Conservation (phyloP, 1,140 invertebrate genomes). For the Anagrus nilaparvatae region DNA sequence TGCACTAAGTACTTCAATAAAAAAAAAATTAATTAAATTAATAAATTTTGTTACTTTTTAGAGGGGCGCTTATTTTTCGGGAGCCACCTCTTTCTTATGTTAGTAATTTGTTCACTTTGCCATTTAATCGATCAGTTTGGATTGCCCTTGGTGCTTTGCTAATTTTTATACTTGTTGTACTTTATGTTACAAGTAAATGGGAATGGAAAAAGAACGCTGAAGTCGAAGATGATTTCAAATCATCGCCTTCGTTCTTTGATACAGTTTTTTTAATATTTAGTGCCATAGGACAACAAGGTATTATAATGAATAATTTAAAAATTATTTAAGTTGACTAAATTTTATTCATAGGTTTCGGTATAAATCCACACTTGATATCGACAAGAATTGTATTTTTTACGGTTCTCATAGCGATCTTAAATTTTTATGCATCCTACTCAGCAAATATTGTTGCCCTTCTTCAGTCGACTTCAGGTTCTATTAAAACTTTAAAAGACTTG, state of each 20-base stretch:
- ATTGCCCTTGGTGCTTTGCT: conserved; percentile 28
- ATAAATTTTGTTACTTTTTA: conserved; percentile 5
- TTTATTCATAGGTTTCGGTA: conserved; percentile 16
- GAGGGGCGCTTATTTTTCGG: conserved; percentile 53
- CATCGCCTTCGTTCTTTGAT: conserved; percentile 23
- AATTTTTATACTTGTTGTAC: not conserved
- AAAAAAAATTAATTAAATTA: not conserved
- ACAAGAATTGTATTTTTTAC: conserved; percentile 18
- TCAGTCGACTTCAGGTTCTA: conserved; percentile 47
- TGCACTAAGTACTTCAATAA: not conserved
- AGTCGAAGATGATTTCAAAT: conserved; percentile 7
- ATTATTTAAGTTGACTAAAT: not conserved
- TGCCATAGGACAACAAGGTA: conserved; percentile 30
- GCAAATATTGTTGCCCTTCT: conserved; percentile 51
- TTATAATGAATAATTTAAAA: not conserved
- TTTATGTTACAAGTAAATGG: conserved; percentile 5
- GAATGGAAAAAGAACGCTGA: conserved; percentile 32
- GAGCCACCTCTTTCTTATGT: conserved; percentile 56
- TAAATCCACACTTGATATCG: conserved; percentile 11
- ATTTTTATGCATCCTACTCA: conserved; percentile 47
- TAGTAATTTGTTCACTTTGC: conserved; percentile 52
- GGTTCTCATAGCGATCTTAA: conserved; percentile 17
- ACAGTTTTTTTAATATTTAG: conserved; percentile 28
- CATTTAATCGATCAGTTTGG: conserved; percentile 52
- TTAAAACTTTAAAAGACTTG: conserved; percentile 46